A percentile compares a stretch with the other conserved stretches of the same genome.
Conservation (phyloP, 2,113 vertebrate genomes). For the Macroglossus sobrinus region DNA sequence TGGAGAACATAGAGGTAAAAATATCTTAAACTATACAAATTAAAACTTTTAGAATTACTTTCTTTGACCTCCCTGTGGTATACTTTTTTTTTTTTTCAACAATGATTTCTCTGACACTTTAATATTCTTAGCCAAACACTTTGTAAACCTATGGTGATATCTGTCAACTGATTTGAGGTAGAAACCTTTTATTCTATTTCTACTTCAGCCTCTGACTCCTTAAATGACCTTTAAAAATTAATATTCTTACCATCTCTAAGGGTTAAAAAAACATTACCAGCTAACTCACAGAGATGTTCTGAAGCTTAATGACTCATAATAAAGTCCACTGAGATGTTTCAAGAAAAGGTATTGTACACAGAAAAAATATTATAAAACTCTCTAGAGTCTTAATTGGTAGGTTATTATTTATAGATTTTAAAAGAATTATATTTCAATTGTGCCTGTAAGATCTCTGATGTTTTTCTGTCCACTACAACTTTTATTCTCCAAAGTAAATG, state of each 20-base stretch:
- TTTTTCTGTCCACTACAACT: constrained; percentile 8
- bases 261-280: neutral
- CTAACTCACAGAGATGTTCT: constrained; percentile 13
- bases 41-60: constrained; percentile 7
- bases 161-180: constrained; percentile 29
- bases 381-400: constrained; percentile 38
- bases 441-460: neutral
- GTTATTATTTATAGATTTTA: constrained; percentile 47
- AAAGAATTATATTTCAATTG: constrained; percentile 32
- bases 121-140: neutral
- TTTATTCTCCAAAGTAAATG: neutral
- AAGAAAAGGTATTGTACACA: constrained; percentile 38
- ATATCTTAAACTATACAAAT: constrained; percentile 26
- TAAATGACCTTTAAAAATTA: constrained; percentile 57
- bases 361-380: constrained; percentile 29
- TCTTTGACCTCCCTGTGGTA: neutral
- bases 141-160: neutral
- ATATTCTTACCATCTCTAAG: constrained; percentile 26
- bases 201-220: neutral
- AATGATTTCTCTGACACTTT: constrained; percentile 15
- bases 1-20: neutral
- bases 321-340: constrained; percentile 37
- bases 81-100: neutral
- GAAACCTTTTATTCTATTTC: constrained; percentile 8
- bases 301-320: constrained; percentile 62